Conservation (phyloP, 2,797 vertebrate species). For the Rousettus madagascariensis region DNA sequence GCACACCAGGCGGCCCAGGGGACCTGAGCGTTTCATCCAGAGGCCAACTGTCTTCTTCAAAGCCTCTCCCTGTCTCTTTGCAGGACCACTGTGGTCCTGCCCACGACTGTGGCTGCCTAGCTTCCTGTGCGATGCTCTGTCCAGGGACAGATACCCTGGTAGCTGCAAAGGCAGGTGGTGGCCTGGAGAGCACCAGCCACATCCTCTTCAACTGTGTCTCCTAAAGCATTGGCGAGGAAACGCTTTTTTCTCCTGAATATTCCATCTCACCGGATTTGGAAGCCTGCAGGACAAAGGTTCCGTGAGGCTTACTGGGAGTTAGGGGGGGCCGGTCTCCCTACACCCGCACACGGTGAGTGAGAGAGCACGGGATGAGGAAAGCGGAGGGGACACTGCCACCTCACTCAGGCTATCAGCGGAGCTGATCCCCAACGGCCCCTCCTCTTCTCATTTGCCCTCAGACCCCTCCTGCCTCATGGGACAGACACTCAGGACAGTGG, state of each 20-base stretch:
- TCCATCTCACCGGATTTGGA: not conserved
- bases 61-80: not conserved
- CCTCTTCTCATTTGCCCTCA: not conserved
- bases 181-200: not conserved
- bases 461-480: not conserved
- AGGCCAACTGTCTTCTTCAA: constrained; percentile 69
- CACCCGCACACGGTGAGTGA: not conserved
- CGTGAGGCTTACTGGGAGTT: not conserved
- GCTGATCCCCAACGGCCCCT: not conserved
- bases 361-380: fast-evolving
- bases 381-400: fast-evolving
- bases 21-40: constrained; percentile 37
- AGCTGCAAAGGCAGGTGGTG: not conserved
- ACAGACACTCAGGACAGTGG: not conserved
- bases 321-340: not conserved
- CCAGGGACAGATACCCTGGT: not conserved
- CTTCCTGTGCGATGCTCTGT: constrained; percentile 55
- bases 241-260: not conserved
- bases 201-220: not conserved
- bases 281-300: not conserved
- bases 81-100: not conserved
- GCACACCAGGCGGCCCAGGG: constrained; percentile 19
- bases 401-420: too few relatives aligned
- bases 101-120: constrained; percentile 10
- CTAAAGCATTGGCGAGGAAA: not conserved